Conservation (phyloP, 2,888 invertebrate genomes). For the Patella pellucida region DNA sequence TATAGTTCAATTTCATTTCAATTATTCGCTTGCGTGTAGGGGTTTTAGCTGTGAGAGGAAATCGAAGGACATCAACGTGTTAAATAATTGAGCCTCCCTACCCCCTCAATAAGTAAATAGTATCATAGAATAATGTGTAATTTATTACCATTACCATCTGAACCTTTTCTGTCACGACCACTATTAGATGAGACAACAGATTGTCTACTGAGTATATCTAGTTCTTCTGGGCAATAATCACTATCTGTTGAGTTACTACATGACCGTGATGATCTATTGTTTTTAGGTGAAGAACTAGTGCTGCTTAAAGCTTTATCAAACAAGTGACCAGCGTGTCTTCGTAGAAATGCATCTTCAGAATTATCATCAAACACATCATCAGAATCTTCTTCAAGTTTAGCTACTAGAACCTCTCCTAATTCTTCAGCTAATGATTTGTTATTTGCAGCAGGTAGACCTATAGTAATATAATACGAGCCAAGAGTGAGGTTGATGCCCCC, state of each 20-base stretch:
- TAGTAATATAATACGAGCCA: too few relatives aligned
- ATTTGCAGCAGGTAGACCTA: constrained; percentile 29
- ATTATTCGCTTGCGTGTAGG: too few relatives aligned
- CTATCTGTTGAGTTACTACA: constrained; percentile 47
- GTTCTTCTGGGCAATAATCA: constrained; percentile 40
- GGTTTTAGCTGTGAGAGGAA: too few relatives aligned
- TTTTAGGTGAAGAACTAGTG: constrained; percentile 26
- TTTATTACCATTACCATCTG: constrained; percentile 26
- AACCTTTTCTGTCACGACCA: constrained; percentile 22
- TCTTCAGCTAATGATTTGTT: constrained; percentile 58
- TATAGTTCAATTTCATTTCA: too few relatives aligned
- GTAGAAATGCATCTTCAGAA: constrained; percentile 38
- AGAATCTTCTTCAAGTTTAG: constrained; percentile 33
- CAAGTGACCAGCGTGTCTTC: constrained; percentile 45
- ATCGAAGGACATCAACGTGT: too few relatives aligned
- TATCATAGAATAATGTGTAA: not conserved
- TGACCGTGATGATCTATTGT: constrained; percentile 51
- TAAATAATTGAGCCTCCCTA: too few relatives aligned
- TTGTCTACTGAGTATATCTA: constrained; percentile 42
- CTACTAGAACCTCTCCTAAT: constrained; percentile 51
- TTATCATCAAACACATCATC: constrained; percentile 50
- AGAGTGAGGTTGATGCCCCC: too few relatives aligned
- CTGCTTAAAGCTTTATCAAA: constrained; percentile 25
- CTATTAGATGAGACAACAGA: constrained; percentile 15
- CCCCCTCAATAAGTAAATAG: too few relatives aligned